Base-by-base conservation (phyloP, 92 coral and sea anemone genomes). In the Epizoanthus stellaris region DNA sequence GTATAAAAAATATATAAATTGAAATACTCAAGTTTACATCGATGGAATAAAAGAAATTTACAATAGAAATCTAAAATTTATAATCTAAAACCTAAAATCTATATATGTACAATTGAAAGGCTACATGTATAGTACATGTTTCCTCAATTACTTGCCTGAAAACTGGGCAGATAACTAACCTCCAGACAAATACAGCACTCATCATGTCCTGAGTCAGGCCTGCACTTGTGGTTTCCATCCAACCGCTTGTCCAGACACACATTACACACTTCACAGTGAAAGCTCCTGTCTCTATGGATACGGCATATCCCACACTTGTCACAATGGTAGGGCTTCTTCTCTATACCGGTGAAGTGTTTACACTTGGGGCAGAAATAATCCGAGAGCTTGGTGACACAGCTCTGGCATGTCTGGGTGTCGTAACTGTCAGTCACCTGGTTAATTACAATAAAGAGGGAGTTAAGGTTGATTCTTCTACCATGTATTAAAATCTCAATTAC, bases 351-450 rank as follows among this genome's bases (percentile, higher is more conserved):
- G 30, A 88, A 88, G 71, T 92, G 98, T 59, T 92, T 90, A 17
- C 98, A 92, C 4, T 80, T 77, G 3, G 87, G 86, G 74, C 98
- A 94, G 63, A 94, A 94, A 59, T 92, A 94, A 6, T 89, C 92
- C 0, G 98, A 67, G 47, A 94, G 87, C 82, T 84, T 87, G 21
- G 75, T 39, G 47, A 76, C 73, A 80, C 98, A 94, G 63, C 67
- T 82, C 9, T 43, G 19, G 34, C 98, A 94, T 47, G 17, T 30
- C 25, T 82, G 89, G 34, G 95, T 82, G 21, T 89, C 68, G 2
- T 54, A 54, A 14, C 59, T 54, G 15, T 54, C 59, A 8, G 59
- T 54, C 2, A 54, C 59, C 59, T 54, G 9, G 59, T 7, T 0
- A 54, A 7, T 54, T 54, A 8, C 9, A 7, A 54, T 54, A 14